phyloP scores from a whole-genome alignment of 2,113 vertebrate genomes.

The Microcebus murinus region DNA sequence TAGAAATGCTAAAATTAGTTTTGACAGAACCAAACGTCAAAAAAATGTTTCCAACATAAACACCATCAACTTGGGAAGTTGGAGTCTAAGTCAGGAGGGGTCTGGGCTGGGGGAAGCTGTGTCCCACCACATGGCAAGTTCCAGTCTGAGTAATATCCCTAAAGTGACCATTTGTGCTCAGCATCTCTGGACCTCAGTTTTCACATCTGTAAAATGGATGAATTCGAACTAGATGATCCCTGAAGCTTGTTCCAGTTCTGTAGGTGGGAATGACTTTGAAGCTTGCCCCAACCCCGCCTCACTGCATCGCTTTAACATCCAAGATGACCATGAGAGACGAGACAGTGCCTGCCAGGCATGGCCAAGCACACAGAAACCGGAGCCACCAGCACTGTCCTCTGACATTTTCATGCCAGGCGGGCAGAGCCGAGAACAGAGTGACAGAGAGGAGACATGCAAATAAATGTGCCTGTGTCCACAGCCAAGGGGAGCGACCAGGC shows the following conservation, averaged over 20 bases:
- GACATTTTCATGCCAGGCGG: no score
- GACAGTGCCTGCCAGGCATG: fast-evolving
- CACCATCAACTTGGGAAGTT: slow-evolving; percentile 82
- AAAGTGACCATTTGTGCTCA: no score
- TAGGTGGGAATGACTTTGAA: neutral
- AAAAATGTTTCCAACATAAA: slow-evolving; percentile 87
- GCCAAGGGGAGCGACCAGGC: neutral
- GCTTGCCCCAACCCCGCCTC: no score
- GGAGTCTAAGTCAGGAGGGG: slow-evolving; percentile 68
- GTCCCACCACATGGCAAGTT: neutral
- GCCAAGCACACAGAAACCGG: no score
- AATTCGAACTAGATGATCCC: neutral
- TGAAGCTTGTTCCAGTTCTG: neutral
- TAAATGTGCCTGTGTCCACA: neutral
- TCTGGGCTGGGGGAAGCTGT: slow-evolving; percentile 50
- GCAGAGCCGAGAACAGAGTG: neutral
- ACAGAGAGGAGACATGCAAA: fast-evolving
- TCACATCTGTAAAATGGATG: neutral
- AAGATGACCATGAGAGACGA: fast-evolving
- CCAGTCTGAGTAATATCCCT: fast-evolving
- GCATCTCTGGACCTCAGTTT: neutral
- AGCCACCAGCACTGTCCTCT: neutral
- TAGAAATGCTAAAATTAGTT: slow-evolving; percentile 89
- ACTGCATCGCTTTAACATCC: neutral
- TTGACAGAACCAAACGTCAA: slow-evolving; percentile 88